A percentile compares a stretch with the other conserved stretches of the same genome.
Evolutionary conservation across 2,113 vertebrate genomes (phyloP).

Genomic region (Cathartes aura): DNA sequence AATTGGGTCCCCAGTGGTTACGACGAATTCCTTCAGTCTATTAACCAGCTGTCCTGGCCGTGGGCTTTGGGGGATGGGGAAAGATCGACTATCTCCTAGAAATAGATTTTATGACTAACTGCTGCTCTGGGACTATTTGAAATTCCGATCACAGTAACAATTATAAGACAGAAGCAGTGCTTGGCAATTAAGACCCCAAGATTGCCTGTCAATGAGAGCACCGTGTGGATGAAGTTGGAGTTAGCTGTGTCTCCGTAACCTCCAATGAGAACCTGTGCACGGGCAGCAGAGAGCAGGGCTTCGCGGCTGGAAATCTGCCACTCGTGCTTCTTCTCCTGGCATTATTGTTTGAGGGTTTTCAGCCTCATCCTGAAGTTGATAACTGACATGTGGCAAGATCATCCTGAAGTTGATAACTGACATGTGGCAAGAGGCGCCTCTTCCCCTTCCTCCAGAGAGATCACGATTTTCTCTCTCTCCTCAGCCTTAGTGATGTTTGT

Average conservation of each 20-base stretch:
- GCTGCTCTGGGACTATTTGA: slow-evolving; percentile 52
- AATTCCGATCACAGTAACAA: slow-evolving; percentile 57
- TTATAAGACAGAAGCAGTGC: slow-evolving; percentile 24
- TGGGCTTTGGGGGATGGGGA: slow-evolving; percentile 7
- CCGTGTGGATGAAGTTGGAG: background rate
- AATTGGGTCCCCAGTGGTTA: slow-evolving; percentile 40
- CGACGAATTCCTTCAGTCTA: slow-evolving; percentile 50
- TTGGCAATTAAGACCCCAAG: slow-evolving; percentile 1
- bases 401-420: background rate
- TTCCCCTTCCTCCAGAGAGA: slow-evolving; percentile 36
- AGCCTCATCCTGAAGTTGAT: background rate
- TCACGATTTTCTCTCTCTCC: background rate
- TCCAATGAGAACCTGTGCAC: background rate
- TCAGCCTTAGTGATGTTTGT: slow-evolving; percentile 10
- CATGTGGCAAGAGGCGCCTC: background rate
- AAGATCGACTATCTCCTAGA: slow-evolving; percentile 23
- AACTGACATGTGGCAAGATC: background rate
- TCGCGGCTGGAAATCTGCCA: background rate
- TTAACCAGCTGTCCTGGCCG: slow-evolving; percentile 26
- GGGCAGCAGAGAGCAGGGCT: background rate
- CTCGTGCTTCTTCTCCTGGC: background rate
- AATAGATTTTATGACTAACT: slow-evolving; percentile 64
- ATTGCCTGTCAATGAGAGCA: background rate
- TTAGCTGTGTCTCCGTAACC: background rate
- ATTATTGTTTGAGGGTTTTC: background rate